Evolutionary conservation across 64 coral and sea anemone species (phyloP).

Genomic region (Montipora cactus): DNA sequence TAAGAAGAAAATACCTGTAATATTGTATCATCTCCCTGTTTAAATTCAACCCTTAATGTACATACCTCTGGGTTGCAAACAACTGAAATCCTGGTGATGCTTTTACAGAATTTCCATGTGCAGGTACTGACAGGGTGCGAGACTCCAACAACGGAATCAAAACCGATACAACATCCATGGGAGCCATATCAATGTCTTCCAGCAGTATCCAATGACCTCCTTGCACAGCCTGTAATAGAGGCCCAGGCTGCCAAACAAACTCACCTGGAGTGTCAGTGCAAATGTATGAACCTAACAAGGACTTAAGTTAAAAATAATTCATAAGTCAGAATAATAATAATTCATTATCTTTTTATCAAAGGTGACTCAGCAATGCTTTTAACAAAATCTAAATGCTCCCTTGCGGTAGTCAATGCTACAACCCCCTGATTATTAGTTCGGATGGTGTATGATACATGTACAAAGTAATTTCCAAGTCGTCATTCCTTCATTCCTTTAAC

Average conservation of each 20-base stretch:
- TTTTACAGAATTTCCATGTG: conserved; percentile 85
- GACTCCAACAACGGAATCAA: conserved; percentile 93
- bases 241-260: conserved; percentile 90
- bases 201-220: conserved; percentile 89
- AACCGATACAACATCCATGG: conserved; percentile 96
- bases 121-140: conserved; percentile 85
- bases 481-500: no score
- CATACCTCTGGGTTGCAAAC: conserved; percentile 97
- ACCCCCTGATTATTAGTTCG: no score
- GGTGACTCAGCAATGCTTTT: no score
- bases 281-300: conserved; percentile 89
- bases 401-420: no score
- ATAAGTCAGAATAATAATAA: neutral
- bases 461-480: no score
- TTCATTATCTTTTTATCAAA: no score
- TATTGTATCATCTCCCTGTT: neutral
- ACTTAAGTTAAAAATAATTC: conserved; percentile 32
- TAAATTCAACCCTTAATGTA: neutral
- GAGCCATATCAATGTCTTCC: conserved; percentile 94
- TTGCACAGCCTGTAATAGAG: conserved; percentile 78
- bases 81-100: conserved; percentile 93
- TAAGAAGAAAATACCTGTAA: no score
- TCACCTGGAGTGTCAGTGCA: conserved; percentile 96
- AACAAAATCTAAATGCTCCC: no score
- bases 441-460: no score